phyloP scores from a whole-genome alignment of 53 echinoderm and acorn worm genomes.

The Holothuria scabra region DNA sequence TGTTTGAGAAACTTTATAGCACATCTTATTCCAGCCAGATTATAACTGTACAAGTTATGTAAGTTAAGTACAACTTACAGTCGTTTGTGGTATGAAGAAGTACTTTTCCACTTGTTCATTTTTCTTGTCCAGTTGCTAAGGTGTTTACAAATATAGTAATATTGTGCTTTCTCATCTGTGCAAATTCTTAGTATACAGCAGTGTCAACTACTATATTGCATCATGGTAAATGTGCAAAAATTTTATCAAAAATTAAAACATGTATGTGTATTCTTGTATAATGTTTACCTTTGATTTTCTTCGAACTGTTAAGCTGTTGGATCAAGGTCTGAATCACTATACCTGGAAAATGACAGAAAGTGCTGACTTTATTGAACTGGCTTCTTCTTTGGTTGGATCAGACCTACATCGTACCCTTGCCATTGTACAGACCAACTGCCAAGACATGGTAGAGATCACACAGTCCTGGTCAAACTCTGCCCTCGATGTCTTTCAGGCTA shows the following conservation, averaged over 20 bases:
- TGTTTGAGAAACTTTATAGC: too few relatives aligned
- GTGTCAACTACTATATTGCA: too few relatives aligned
- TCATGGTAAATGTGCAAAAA: neutral
- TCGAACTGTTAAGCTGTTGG: conserved; percentile 71
- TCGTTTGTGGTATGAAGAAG: too few relatives aligned
- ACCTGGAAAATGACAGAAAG: conserved; percentile 98
- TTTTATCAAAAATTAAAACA: neutral
- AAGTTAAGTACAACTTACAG: too few relatives aligned
- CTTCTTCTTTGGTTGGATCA: conserved; percentile 87
- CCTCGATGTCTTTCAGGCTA: conserved; percentile 84
- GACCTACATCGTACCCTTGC: conserved; percentile 95
- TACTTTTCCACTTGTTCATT: too few relatives aligned
- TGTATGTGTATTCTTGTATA: too few relatives aligned
- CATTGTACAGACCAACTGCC: conserved; percentile 95
- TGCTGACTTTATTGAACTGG: conserved; percentile 95
- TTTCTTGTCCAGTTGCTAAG: too few relatives aligned
- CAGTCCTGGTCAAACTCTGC: conserved; percentile 89
- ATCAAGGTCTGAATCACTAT: conserved; percentile 93
- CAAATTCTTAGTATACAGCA: too few relatives aligned
- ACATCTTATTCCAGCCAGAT: too few relatives aligned
- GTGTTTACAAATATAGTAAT: too few relatives aligned
- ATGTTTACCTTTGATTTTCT: neutral
- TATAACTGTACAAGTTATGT: too few relatives aligned
- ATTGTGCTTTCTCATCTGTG: too few relatives aligned
- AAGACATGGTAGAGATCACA: conserved; percentile 93